Conservation (phyloP, 2,888 invertebrate genomes). For the Amphipyra tragopoginis region DNA sequence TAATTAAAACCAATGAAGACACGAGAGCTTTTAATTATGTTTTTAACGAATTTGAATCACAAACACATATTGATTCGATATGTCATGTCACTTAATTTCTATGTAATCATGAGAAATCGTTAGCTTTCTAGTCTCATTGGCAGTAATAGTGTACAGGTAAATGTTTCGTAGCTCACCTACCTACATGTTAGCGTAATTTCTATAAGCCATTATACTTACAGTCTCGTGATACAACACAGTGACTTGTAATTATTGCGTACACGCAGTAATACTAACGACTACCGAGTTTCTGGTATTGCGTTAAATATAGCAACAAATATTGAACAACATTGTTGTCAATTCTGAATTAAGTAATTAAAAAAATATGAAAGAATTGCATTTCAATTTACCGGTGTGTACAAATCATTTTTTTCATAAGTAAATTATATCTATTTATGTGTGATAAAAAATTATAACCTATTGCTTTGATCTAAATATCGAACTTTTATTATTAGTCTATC, state of each 20-base stretch:
- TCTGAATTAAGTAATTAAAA: neutral
- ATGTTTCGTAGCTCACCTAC: constrained; percentile 34
- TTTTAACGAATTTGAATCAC: constrained; percentile 2
- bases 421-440: no score
- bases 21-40: neutral
- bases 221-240: constrained; percentile 36
- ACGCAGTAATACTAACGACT: constrained; percentile 10
- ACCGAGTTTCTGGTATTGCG: constrained; percentile 15
- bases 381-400: no score
- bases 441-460: no score
- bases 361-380: constrained; percentile 2
- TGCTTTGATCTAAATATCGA: no score
- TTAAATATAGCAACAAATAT: constrained; percentile 23
- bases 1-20: neutral
- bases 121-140: constrained; percentile 58
- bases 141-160: constrained; percentile 34
- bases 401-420: no score
- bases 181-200: constrained; percentile 46
- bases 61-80: constrained; percentile 22
- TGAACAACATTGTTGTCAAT: constrained; percentile 17
- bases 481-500: no score
- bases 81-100: constrained; percentile 51
- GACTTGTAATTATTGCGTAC: constrained; percentile 48
- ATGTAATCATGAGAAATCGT: constrained; percentile 59
- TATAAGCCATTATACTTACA: constrained; percentile 40